Conservation (phyloP, 2,888 invertebrate species). For the Alloscopus bannaensis region DNA sequence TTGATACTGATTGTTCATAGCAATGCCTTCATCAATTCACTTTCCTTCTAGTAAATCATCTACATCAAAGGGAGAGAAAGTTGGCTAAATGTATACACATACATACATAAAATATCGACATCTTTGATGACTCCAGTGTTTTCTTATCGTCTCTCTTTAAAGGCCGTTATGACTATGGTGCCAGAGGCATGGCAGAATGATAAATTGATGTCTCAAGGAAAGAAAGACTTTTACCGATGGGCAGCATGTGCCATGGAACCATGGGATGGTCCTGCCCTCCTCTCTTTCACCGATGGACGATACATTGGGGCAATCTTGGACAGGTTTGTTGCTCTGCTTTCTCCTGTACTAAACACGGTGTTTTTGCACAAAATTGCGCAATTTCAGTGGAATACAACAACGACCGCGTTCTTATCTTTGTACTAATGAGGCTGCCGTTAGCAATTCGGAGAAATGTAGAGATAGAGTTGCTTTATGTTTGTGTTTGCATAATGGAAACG, state of each 20-base stretch:
- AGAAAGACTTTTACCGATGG: conserved; percentile 98
- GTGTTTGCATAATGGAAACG: conserved; percentile 22
- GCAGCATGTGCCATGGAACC: conserved; percentile 97
- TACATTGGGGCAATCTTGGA: conserved; percentile 89
- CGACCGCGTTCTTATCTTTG: too few relatives aligned
- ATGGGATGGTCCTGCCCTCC: conserved; percentile 98
- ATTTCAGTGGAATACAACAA: too few relatives aligned
- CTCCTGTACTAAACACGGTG: conserved; percentile 12
- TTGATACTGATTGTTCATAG: too few relatives aligned
- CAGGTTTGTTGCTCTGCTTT: conserved; percentile 74
- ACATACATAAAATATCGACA: too few relatives aligned
- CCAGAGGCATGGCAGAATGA: conserved; percentile 99
- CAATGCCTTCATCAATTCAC: too few relatives aligned
- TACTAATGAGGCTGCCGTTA: too few relatives aligned
- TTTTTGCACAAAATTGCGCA: conserved; percentile 12
- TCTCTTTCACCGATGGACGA: conserved; percentile 98
- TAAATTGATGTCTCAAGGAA: conserved; percentile 92
- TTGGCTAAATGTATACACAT: too few relatives aligned
- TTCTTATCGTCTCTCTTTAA: neutral
- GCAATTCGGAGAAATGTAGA: too few relatives aligned
- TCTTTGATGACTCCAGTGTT: neutral
- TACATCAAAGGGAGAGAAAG: too few relatives aligned
- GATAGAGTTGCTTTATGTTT: neutral
- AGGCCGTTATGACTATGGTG: conserved; percentile 99
- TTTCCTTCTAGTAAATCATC: too few relatives aligned